phyloP scores from a whole-genome alignment of 2,797 vertebrate species.

The Sebastes minor region DNA sequence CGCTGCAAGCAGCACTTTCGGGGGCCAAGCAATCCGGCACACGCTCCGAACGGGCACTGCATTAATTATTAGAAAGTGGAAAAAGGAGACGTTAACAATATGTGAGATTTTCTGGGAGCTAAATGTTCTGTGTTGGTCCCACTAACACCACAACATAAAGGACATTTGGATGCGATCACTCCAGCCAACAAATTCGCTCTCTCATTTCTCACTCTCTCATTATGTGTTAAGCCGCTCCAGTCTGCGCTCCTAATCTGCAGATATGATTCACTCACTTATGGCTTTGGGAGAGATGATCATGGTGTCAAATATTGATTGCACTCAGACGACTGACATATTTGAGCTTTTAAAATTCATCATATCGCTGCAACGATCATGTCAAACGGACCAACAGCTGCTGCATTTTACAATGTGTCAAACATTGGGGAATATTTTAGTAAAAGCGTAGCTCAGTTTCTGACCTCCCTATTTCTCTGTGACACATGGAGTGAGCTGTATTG shows the following conservation, averaged over 20 bases:
- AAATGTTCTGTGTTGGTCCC: not conserved
- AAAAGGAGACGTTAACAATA: not conserved
- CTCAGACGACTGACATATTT: not conserved
- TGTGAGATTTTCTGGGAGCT: not conserved
- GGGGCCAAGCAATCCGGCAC: too few species aligned
- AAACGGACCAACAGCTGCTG: not conserved
- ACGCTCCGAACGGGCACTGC: too few species aligned
- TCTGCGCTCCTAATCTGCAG: slow-evolving; percentile 27
- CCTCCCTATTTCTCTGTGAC: not conserved
- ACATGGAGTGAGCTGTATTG: not conserved
- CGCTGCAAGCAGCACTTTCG: too few species aligned
- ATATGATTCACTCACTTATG: slow-evolving; percentile 23
- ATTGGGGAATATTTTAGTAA: not conserved
- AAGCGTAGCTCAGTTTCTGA: not conserved
- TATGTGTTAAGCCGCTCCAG: slow-evolving; percentile 18
- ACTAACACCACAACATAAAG: slow-evolving; percentile 4
- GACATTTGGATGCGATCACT: slow-evolving; percentile 7
- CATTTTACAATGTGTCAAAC: not conserved
- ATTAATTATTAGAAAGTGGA: not conserved
- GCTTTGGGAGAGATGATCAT: slow-evolving; percentile 16
- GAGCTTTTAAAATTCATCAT: not conserved
- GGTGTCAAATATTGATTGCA: slow-evolving; percentile 9
- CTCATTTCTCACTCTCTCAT: slow-evolving; percentile 24
- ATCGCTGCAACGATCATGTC: not conserved
- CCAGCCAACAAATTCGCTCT: slow-evolving; percentile 12